These are phyloP conservation scores for Brenthis ino DNA, from an alignment of 2,888 invertebrate genomes.

Conservation along the genomic window DNA sequence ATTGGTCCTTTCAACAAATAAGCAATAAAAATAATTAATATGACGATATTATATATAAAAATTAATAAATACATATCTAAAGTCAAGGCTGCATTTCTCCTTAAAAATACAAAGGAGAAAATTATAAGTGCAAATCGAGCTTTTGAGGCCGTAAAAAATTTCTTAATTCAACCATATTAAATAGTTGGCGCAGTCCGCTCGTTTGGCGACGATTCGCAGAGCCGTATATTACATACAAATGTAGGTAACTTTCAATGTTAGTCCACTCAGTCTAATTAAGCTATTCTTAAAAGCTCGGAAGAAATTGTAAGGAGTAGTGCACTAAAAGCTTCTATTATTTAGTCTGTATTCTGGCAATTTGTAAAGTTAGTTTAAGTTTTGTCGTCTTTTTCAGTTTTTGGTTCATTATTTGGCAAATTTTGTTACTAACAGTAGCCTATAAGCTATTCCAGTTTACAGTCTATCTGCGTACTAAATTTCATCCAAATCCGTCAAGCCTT, in stretches of 20 bases:
- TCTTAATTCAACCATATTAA: slow-evolving; percentile 12
- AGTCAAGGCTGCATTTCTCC: neutral
- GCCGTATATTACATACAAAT: slow-evolving; percentile 13
- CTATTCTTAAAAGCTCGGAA: slow-evolving; percentile 17
- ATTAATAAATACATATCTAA: no score
- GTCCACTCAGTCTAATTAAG: slow-evolving; percentile 26
- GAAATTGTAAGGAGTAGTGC: neutral
- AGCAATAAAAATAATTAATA: no score
- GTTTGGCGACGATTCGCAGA: slow-evolving; percentile 11
- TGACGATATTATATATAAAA: no score
- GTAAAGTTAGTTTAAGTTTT: no score
- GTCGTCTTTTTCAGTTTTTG: no score
- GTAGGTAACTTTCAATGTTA: slow-evolving; percentile 22
- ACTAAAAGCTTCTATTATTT: slow-evolving; percentile 6
- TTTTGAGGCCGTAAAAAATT: slow-evolving; percentile 9
- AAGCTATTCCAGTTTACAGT: no score
- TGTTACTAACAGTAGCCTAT: no score
- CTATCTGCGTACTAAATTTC: no score
- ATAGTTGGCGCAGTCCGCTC: slow-evolving; percentile 16
- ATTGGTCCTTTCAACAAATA: no score
- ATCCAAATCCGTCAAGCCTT: no score
- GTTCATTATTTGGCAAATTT: no score
- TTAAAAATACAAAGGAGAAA: neutral
- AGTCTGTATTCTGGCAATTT: neutral
- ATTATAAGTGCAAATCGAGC: neutral